Evolutionary conservation across 2,888 invertebrate genomes (phyloP), one percentile per base, ranked within the genome.

Genomic region (Rhagonycha fulva): DNA sequence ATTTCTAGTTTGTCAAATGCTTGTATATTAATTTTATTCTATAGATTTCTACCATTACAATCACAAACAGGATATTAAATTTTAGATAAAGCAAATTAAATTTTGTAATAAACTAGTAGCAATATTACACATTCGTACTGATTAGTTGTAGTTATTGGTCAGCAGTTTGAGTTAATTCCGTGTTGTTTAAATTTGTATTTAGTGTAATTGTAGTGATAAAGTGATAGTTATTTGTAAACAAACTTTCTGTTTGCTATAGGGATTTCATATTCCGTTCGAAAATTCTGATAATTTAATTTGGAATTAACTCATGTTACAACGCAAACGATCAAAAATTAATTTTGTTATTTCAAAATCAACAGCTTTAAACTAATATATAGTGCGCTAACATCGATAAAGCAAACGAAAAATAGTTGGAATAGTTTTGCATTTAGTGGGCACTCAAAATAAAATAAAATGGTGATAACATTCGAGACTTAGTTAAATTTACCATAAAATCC

Each of bases 151-250:
- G 66, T 71, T 62, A 47, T 67, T 72, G 66, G 72, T 68, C 28
- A 60, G 67, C 72, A 71, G 67, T 32, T 72, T 67, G 61, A 61
- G 14, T 67, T 12, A 67, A 72, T 24, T 68, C 67, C 47, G n/a
- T 47, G 14, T 68, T 72, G 61, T 67, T 72, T 72, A 67, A 71
- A 71, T 63, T 71, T 23, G 71, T 71, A 71, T 71, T 70, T 62
- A 70, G 28, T 28, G 24, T 61, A 71, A 28, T 28, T 71, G 63
- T 62, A 63, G 30, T 71, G 26, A 71, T 26, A 14, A 71, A 30
- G 30, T 62, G 71, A 71, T 71, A 62, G 19, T 30, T 62, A 71
- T 62, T 71, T 71, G 71, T 19, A 14, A 30, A 63, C 63, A 24
- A 66, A 66, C 63, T 66, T 66, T 66, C n/a, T 47, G 47, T 47